A percentile compares a stretch with the other conserved stretches of the same genome.
Evolutionary conservation across 2,797 vertebrate genomes (phyloP).

Genomic region (Gila robusta): DNA sequence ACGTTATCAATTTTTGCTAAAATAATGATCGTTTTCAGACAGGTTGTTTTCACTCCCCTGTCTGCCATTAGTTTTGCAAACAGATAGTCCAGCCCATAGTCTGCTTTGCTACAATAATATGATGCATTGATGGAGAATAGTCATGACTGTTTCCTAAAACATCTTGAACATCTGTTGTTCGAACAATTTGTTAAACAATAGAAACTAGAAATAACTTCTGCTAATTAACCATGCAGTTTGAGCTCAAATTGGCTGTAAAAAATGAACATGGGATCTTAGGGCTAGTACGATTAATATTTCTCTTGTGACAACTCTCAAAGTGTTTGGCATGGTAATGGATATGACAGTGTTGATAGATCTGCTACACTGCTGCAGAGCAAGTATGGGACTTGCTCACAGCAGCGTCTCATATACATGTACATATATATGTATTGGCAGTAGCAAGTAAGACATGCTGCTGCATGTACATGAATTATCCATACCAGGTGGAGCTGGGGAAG

Average conservation of each 20-base stretch:
- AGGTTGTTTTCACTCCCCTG: not conserved
- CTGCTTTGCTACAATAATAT: not conserved
- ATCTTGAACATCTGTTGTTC: not conserved
- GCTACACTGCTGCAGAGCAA: not conserved
- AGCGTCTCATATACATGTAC: too few species aligned
- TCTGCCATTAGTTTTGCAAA: not conserved
- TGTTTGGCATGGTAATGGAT: not conserved
- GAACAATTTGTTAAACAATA: not conserved
- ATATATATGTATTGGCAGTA: too few species aligned
- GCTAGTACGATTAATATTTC: not conserved
- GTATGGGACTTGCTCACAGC: too few species aligned
- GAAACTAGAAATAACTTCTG: not conserved
- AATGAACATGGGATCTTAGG: not conserved
- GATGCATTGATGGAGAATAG: not conserved
- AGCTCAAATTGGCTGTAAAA: not conserved
- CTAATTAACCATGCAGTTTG: not conserved
- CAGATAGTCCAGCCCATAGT: not conserved
- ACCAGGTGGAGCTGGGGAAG: too few species aligned
- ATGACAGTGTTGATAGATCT: not conserved
- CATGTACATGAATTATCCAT: too few species aligned
- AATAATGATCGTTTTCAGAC: not conserved
- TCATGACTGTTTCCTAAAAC: not conserved
- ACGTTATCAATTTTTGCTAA: not conserved
- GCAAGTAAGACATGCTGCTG: not conserved
- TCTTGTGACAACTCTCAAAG: too few species aligned